Conservation (phyloP, 2,888 invertebrate species). For the Anoplius nigerrimus region DNA sequence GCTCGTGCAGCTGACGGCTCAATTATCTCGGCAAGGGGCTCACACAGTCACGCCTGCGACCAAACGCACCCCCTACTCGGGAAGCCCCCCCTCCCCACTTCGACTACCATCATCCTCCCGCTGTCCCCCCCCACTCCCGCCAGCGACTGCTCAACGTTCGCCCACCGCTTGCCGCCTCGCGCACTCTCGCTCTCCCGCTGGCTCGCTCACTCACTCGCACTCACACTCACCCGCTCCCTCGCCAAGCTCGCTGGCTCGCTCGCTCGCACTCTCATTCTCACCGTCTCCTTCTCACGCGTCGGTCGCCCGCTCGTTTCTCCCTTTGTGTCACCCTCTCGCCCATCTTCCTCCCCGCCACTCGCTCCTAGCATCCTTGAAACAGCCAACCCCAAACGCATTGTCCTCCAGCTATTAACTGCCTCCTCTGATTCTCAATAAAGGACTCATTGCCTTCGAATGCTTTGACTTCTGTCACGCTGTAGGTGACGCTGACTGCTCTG, state of each 20-base stretch:
- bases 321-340: neutral
- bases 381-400: constrained; percentile 66
- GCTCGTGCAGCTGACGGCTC: constrained; percentile 74
- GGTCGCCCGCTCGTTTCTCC: neutral
- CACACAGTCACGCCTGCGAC: constrained; percentile 68
- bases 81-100: neutral
- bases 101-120: neutral
- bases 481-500: constrained; percentile 47
- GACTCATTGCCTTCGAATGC: constrained; percentile 64
- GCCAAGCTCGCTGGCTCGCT: too few relatives aligned
- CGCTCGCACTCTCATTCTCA: neutral
- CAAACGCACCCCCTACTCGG: constrained; percentile 40
- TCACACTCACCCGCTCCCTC: too few relatives aligned
- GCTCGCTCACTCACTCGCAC: too few relatives aligned
- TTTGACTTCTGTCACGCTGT: constrained; percentile 65
- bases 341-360: constrained; percentile 15
- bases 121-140: too few relatives aligned
- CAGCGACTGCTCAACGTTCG: constrained; percentile 11
- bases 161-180: too few relatives aligned
- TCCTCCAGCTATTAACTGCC: constrained; percentile 68
- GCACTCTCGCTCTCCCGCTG: too few relatives aligned
- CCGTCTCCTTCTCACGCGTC: constrained; percentile 2
- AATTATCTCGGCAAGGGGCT: constrained; percentile 71
- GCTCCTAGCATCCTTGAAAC: constrained; percentile 57
- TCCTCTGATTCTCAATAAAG: constrained; percentile 56